phyloP scores from a whole-genome alignment of 2,797 vertebrate genomes.

The Orientallactaga sibirica region DNA sequence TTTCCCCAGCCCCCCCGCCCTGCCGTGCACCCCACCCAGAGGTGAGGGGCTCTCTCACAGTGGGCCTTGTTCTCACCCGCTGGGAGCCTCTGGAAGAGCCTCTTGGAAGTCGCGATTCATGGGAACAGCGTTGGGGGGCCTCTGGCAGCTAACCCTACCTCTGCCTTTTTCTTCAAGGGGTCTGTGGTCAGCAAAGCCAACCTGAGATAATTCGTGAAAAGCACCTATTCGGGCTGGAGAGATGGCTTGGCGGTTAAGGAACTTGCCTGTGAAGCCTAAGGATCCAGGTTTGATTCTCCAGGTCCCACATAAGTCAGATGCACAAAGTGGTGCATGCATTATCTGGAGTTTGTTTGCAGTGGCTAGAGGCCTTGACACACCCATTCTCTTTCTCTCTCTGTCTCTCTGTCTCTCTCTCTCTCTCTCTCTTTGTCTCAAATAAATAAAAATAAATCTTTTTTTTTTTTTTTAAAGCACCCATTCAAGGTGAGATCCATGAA shows the following conservation, averaged over 20 bases:
- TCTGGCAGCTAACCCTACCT: constrained; percentile 71
- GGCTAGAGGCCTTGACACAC: too few species aligned
- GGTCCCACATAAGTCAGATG: too few species aligned
- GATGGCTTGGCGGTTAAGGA: too few species aligned
- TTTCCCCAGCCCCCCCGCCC: constrained; percentile 54
- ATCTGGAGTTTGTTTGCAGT: too few species aligned
- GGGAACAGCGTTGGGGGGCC: constrained; percentile 38
- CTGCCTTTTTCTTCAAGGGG: constrained; percentile 75
- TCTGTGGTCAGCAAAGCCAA: constrained; percentile 67
- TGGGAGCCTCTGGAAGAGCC: constrained; percentile 64
- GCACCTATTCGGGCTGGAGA: not conserved
- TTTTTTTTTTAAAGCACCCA: too few species aligned
- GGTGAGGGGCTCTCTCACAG: constrained; percentile 29
- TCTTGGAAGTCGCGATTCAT: constrained; percentile 62
- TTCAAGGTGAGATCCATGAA: not conserved
- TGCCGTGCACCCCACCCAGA: not conserved
- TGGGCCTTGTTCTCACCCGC: constrained; percentile 78
- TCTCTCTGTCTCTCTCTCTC: too few species aligned
- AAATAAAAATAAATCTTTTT: too few species aligned
- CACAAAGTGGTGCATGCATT: too few species aligned
- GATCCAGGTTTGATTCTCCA: too few species aligned
- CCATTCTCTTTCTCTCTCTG: too few species aligned
- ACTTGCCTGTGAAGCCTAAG: too few species aligned
- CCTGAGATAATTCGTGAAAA: constrained; percentile 15
- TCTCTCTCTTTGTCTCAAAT: too few species aligned